These are phyloP conservation scores for Osedax fenrisi DNA, from an alignment of 2,888 invertebrate species.

Conservation along the genomic window DNA sequence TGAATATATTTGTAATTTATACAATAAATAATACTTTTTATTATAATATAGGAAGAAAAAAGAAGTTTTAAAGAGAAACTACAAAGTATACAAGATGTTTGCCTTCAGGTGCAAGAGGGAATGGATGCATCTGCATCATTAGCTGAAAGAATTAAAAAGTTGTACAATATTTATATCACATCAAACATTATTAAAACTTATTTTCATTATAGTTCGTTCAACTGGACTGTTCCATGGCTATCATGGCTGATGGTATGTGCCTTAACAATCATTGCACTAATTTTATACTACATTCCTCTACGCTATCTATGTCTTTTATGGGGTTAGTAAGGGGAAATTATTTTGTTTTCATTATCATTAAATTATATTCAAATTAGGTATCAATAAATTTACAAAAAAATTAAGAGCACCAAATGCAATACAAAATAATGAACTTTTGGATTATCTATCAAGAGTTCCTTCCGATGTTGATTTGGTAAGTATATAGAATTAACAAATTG, in stretches of 20 bases:
- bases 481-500: too few relatives aligned
- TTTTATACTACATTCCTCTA: slow-evolving; percentile 77
- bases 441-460: slow-evolving; percentile 83
- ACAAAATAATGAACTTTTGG: slow-evolving; percentile 89
- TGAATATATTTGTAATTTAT: too few relatives aligned
- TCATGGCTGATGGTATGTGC: slow-evolving; percentile 78
- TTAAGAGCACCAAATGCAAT: slow-evolving; percentile 81
- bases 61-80: slow-evolving; percentile 82
- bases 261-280: slow-evolving; percentile 62
- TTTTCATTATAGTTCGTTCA: slow-evolving; percentile 58
- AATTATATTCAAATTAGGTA: slow-evolving; percentile 42
- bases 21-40: too few relatives aligned
- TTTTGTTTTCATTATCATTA: not conserved
- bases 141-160: slow-evolving; percentile 88
- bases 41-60: slow-evolving; percentile 82
- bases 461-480: slow-evolving; percentile 77
- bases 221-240: slow-evolving; percentile 89
- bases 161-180: slow-evolving; percentile 48
- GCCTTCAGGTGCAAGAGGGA: slow-evolving; percentile 86
- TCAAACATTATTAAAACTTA: not conserved
- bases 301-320: slow-evolving; percentile 78
- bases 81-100: slow-evolving; percentile 90
- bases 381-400: slow-evolving; percentile 87
- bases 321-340: slow-evolving; percentile 56
- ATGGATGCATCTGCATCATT: slow-evolving; percentile 86